Conservation (phyloP, 2,113 vertebrate species). For the Microcebus griseorufus region DNA sequence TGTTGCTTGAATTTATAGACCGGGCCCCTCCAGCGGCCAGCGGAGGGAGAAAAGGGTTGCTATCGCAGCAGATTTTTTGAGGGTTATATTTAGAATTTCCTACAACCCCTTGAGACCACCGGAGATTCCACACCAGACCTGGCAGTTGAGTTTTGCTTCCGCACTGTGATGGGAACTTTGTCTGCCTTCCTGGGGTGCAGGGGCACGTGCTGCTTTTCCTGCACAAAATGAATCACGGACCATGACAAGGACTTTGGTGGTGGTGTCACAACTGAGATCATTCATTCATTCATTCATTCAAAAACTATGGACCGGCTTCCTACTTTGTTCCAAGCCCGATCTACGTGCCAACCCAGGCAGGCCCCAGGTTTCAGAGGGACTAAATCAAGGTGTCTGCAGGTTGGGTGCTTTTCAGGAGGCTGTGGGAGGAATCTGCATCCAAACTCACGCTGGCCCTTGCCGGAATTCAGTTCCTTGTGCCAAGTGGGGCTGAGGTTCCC, state of each 20-base stretch:
- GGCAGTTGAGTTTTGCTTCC: neutral
- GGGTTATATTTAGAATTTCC: constrained; percentile 49
- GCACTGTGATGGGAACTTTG: neutral
- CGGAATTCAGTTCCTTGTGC: neutral
- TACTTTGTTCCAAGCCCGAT: neutral
- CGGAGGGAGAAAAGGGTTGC: neutral
- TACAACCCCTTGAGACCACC: neutral
- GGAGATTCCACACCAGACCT: neutral
- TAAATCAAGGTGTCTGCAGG: neutral
- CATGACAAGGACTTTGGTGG: neutral
- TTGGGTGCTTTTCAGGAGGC: neutral
- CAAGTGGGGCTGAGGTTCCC: neutral
- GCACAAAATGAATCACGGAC: neutral
- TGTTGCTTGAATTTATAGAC: constrained; percentile 46
- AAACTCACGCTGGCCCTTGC: neutral
- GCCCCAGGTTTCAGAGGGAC: neutral
- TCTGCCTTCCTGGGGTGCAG: fast-evolving
- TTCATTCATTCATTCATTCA: neutral
- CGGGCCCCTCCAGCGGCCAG: neutral
- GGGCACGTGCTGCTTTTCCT: neutral
- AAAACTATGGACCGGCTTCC: neutral
- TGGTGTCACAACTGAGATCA: neutral
- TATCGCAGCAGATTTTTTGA: neutral
- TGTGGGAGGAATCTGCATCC: too few relatives aligned
- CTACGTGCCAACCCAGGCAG: neutral